These are phyloP conservation scores for Percopsis omiscomaycus DNA, from an alignment of 2,797 vertebrate genomes.

Conservation along the genomic window DNA sequence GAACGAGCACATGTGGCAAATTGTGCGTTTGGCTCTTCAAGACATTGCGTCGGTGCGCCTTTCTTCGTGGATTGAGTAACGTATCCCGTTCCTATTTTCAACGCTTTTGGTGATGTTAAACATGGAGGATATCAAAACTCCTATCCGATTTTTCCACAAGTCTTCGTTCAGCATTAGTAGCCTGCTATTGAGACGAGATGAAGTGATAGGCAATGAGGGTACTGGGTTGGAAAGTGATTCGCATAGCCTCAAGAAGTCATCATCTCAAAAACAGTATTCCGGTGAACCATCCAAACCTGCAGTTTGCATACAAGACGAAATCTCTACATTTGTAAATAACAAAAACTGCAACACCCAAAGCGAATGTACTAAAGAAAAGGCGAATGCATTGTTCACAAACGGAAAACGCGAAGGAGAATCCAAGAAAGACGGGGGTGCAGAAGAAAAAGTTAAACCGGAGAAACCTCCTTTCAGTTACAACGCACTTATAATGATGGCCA, in stretches of 20 bases:
- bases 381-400: not conserved
- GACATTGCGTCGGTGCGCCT: slow-evolving; percentile 41
- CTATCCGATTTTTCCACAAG: slow-evolving; percentile 66
- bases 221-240: too few relatives aligned
- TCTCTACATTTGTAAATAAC: slow-evolving; percentile 21
- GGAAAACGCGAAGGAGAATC: slow-evolving; percentile 30
- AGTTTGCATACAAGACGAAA: slow-evolving; percentile 17
- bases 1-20: slow-evolving; percentile 10
- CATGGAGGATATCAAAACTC: slow-evolving; percentile 67
- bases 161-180: slow-evolving; percentile 82
- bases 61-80: slow-evolving; percentile 23
- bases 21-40: slow-evolving; percentile 40
- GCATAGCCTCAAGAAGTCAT: slow-evolving; percentile 11
- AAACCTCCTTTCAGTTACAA: slow-evolving; percentile 85
- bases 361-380: slow-evolving; percentile 9
- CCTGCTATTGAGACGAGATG: slow-evolving; percentile 72
- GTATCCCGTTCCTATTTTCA: slow-evolving; percentile 12
- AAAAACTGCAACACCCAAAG: slow-evolving; percentile 22
- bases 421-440: slow-evolving; percentile 33
- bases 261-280: slow-evolving; percentile 39
- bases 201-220: slow-evolving; percentile 35
- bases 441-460: slow-evolving; percentile 55
- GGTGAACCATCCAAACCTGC: slow-evolving; percentile 22
- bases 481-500: slow-evolving; percentile 86
- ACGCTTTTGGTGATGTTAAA: slow-evolving; percentile 13